Conservation (phyloP, 2,113 vertebrate species). For the Anhinga rufa region DNA sequence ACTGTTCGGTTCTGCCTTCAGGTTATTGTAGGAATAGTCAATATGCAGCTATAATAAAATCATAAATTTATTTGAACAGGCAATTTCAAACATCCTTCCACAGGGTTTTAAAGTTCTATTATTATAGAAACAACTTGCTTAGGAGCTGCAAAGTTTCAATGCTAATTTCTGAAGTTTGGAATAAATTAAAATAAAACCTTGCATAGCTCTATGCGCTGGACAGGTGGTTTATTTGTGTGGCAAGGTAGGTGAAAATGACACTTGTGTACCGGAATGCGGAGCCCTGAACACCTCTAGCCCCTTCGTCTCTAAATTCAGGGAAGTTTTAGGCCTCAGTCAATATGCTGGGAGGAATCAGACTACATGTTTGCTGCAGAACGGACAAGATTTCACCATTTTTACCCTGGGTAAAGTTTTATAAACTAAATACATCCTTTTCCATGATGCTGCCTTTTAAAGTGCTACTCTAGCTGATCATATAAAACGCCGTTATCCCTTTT, state of each 20-base stretch:
- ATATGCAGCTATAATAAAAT: conserved; percentile 78
- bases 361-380: not conserved
- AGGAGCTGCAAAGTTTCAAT: conserved; percentile 47
- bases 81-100: conserved; percentile 73
- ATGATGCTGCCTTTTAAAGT: not conserved
- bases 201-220: not conserved
- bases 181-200: conserved; percentile 31
- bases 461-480: not conserved
- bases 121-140: conserved; percentile 61
- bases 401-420: not conserved
- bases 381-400: not conserved
- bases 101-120: conserved; percentile 65
- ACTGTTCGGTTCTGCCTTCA: conserved; percentile 72
- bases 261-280: not conserved
- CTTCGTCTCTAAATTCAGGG: not conserved
- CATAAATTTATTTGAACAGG: conserved; percentile 80
- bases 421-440: not conserved
- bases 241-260: not conserved
- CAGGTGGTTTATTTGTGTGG: conserved; percentile 12
- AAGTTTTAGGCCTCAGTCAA: not conserved
- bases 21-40: conserved; percentile 76
- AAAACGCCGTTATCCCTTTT: not conserved
- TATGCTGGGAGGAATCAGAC: not conserved
- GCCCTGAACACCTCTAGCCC: not conserved
- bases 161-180: conserved; percentile 47